These are phyloP conservation scores for Podabrus alpinus DNA, from an alignment of 2,888 invertebrate genomes.

Conservation along the genomic window DNA sequence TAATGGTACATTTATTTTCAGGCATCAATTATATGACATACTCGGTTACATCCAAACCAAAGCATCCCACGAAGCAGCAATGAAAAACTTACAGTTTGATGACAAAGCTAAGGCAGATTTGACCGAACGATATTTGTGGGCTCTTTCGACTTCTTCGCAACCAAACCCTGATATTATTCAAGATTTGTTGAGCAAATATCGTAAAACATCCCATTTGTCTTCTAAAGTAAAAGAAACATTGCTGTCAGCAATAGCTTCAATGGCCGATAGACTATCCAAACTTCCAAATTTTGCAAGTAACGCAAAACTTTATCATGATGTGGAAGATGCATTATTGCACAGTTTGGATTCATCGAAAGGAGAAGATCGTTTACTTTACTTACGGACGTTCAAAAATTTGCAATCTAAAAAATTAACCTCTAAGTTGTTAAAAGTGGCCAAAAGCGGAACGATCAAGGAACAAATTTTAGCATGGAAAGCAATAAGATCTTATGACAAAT, in stretches of 20 bases:
- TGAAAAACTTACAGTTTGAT: constrained; percentile 64
- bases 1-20: constrained; percentile 44
- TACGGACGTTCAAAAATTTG: constrained; percentile 74
- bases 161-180: constrained; percentile 63
- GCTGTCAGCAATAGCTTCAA: constrained; percentile 66
- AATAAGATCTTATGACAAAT: constrained; percentile 59
- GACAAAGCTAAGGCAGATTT: constrained; percentile 56
- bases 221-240: constrained; percentile 69
- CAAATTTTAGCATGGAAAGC: constrained; percentile 72
- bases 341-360: constrained; percentile 51
- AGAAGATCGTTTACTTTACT: constrained; percentile 63
- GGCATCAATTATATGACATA: constrained; percentile 70
- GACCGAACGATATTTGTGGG: constrained; percentile 75
- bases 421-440: constrained; percentile 61
- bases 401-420: constrained; percentile 64
- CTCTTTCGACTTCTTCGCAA: constrained; percentile 69
- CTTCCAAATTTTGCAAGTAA: constrained; percentile 38
- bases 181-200: constrained; percentile 56
- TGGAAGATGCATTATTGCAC: constrained; percentile 51
- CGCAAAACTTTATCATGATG: constrained; percentile 48
- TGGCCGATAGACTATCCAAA: constrained; percentile 58
- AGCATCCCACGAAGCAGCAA: constrained; percentile 69
- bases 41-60: constrained; percentile 72
- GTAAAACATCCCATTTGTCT: constrained; percentile 58
- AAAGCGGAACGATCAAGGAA: constrained; percentile 58